Conservation (phyloP, 2,888 invertebrate species). For the Ectropis crepuscularia region DNA sequence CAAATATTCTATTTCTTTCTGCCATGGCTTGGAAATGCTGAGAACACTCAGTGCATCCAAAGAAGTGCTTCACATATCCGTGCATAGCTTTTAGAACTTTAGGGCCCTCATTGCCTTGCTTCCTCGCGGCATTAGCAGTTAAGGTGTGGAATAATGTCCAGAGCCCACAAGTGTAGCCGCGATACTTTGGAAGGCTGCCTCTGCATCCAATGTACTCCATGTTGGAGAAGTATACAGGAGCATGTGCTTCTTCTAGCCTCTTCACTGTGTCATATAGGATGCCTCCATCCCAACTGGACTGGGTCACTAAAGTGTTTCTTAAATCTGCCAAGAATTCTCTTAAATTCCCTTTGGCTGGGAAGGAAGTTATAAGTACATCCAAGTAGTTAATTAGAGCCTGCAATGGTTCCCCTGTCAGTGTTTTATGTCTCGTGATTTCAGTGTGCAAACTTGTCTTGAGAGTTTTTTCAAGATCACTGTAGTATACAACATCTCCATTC, state of each 20-base stretch:
- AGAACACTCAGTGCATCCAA: constrained; percentile 96
- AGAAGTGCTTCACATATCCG: constrained; percentile 95
- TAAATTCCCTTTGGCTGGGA: constrained; percentile 90
- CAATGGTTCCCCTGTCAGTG: constrained; percentile 89
- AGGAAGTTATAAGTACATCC: constrained; percentile 88
- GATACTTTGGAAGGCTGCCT: constrained; percentile 89
- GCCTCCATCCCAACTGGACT: constrained; percentile 83
- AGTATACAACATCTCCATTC: constrained; percentile 88
- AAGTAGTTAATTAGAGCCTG: constrained; percentile 90
- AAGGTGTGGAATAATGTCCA: constrained; percentile 98
- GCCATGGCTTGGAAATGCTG: constrained; percentile 96
- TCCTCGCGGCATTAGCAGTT: constrained; percentile 89
- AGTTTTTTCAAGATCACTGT: constrained; percentile 94
- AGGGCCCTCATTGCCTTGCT: constrained; percentile 82
- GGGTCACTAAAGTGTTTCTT: constrained; percentile 77
- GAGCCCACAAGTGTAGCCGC: constrained; percentile 97
- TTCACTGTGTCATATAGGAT: constrained; percentile 85
- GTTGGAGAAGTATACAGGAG: constrained; percentile 83
- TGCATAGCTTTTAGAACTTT: constrained; percentile 93
- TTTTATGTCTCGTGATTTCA: constrained; percentile 90
- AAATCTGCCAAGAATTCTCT: constrained; percentile 87
- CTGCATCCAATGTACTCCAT: constrained; percentile 91
- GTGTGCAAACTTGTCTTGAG: constrained; percentile 92
- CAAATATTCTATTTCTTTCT: constrained; percentile 86
- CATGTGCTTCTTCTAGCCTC: constrained; percentile 78